Conservation (phyloP, 2,113 vertebrate genomes). For the Tachuris rubrigastra region DNA sequence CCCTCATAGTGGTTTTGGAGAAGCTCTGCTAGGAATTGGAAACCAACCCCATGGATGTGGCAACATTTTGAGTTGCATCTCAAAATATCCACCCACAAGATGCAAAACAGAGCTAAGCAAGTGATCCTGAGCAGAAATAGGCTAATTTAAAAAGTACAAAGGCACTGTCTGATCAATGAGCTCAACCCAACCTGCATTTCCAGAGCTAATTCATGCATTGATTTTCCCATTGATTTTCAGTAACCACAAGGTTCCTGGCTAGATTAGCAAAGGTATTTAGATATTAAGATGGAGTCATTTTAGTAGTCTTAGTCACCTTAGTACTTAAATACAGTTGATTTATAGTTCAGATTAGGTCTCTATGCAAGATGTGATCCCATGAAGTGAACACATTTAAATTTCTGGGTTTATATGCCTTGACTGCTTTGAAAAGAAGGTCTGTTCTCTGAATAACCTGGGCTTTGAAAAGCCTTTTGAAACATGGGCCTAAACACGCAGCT, state of each 20-base stretch:
- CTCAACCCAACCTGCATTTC: conserved; percentile 9
- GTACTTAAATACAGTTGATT: conserved; percentile 14
- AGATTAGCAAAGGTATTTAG: conserved; percentile 50
- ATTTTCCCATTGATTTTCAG: conserved; percentile 48
- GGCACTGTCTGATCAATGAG: neutral
- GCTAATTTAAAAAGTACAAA: neutral
- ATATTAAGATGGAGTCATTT: conserved; percentile 9
- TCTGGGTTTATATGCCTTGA: neutral
- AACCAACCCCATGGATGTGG: neutral
- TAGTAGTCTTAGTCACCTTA: neutral
- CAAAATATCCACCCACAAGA: neutral
- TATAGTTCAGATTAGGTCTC: neutral
- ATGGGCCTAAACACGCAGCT: neutral
- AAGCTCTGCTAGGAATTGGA: neutral
- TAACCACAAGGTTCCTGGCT: neutral
- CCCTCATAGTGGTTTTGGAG: neutral
- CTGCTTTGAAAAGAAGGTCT: neutral
- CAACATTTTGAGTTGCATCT: neutral
- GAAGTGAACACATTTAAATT: neutral
- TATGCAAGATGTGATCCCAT: neutral
- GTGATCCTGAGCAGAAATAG: neutral
- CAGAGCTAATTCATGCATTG: conserved; percentile 15
- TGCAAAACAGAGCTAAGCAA: neutral
- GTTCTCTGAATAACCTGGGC: neutral
- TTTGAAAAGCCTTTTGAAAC: neutral